Evolutionary conservation across 2,113 vertebrate genomes (phyloP).

Genomic region (Cisticola juncidis): DNA sequence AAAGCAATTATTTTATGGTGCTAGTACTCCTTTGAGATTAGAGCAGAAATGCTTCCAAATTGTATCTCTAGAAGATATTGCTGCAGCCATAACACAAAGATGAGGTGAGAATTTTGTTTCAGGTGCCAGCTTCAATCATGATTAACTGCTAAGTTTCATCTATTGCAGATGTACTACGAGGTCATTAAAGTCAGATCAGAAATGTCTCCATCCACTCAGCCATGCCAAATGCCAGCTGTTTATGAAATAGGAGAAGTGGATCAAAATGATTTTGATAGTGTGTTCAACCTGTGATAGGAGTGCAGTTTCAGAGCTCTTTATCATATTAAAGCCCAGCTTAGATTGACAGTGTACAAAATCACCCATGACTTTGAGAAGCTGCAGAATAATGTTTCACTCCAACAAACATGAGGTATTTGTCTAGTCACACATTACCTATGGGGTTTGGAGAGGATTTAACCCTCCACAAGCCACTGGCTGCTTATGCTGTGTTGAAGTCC

Average conservation of each 20-base stretch:
- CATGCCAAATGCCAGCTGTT: conserved; percentile 55
- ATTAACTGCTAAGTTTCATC: conserved; percentile 29
- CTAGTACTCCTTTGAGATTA: conserved; percentile 15
- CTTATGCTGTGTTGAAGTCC: background rate
- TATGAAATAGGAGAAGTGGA: conserved; percentile 31
- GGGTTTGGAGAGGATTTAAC: background rate
- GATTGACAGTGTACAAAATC: conserved; percentile 57
- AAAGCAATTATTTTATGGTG: conserved; percentile 6
- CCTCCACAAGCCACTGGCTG: background rate
- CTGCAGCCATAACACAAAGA: background rate
- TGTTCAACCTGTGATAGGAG: conserved; percentile 7
- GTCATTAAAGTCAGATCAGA: conserved; percentile 36
- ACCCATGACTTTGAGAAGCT: conserved; percentile 38
- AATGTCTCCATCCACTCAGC: conserved; percentile 41
- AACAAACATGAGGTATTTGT: background rate
- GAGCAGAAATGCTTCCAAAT: conserved; percentile 22
- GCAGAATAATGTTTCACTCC: conserved; percentile 7
- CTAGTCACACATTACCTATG: background rate
- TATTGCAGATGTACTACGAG: background rate
- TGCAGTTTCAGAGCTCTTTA: conserved; percentile 27
- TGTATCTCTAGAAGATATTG: background rate
- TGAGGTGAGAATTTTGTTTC: conserved; percentile 36
- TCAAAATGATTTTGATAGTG: conserved; percentile 39
- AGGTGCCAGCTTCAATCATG: conserved; percentile 44
- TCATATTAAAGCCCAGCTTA: conserved; percentile 31